A percentile compares a stretch with the other conserved stretches of the same genome.
These are phyloP conservation scores for Lymantria dispar DNA, from an alignment of 2,888 invertebrate genomes.

Conservation along the genomic window DNA sequence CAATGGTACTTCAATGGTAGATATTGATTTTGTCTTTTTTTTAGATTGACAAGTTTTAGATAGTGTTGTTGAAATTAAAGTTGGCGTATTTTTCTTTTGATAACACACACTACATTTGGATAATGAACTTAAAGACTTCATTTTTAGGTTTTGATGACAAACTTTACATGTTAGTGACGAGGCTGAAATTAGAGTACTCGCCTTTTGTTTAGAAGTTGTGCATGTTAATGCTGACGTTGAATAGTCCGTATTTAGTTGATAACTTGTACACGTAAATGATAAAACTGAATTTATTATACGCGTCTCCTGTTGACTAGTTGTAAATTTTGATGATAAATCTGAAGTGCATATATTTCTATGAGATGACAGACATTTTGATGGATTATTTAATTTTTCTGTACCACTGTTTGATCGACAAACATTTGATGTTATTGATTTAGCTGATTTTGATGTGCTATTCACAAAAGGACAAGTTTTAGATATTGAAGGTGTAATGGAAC, in stretches of 20 bases:
- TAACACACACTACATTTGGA: background rate
- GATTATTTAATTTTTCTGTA: too few species aligned
- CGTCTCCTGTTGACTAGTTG: background rate
- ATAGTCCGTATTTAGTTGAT: background rate
- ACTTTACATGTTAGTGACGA: background rate
- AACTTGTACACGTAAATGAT: background rate
- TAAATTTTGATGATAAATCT: background rate
- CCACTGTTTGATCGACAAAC: too few species aligned
- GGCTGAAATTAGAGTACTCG: background rate
- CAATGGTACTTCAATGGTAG: background rate
- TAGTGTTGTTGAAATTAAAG: background rate
- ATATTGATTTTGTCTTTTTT: background rate
- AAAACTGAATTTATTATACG: background rate
- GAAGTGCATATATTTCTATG: background rate
- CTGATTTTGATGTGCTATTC: background rate
- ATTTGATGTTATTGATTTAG: too few species aligned
- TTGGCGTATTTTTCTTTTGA: background rate
- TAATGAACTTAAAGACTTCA: background rate
- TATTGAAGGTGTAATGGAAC: background rate
- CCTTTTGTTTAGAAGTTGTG: background rate
- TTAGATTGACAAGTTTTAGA: background rate
- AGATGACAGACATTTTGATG: background rate
- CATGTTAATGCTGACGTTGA: background rate
- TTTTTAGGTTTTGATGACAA: background rate
- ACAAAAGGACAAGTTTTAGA: background rate